Base-by-base conservation (phyloP, 2,888 invertebrate species). In the Panopea generosa region DNA sequence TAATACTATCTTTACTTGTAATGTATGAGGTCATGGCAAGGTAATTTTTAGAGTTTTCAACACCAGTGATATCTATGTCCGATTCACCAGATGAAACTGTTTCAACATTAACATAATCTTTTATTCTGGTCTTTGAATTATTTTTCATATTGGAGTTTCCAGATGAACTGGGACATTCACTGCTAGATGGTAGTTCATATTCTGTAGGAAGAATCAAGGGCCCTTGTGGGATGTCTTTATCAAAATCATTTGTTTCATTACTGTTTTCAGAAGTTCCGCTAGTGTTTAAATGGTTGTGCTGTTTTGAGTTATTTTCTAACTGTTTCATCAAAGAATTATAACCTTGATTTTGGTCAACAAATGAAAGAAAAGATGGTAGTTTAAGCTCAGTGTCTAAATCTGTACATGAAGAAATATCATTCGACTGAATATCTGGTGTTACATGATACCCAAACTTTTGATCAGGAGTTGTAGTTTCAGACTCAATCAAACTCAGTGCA, bases 401-500 rank as follows among this genome's bases (percentile, higher is more conserved):
- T 18, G 73, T 60, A 33, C 72, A 77, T 24, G 81, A 73, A 0
- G 74, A 55, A 43, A 77, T 71, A 47, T 77, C 77, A 72, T 59
- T 74, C 26, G 70, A 74, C 43, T 78, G 81, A 27, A 81, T 68
- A 50, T 61, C 45, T 9, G 16, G n/a, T 4, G 33, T 67, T 18
- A 65, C 68, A 18, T 68, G 60, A 38, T 29, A 43, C 7, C 26
- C 26, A 26, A 20, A 24, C 2, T 52, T 9, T 47, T 16, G 4
- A 20, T 16, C 16, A 16, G 20, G 47, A 9, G 20, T 6, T 18
- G 22, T 52, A 20, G 52, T 22, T 9, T n/a, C 1, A 14, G 26
- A 2, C 24, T 3, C 2, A 29, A 20, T 16, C 6, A 11, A 33
- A 11, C 26, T 26, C 4, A 29, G 11, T 11, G 22, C 29, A 38